Evolutionary conservation across 2,888 invertebrate species (phyloP), one percentile per base, ranked within the genome.

Genomic region (Caenorhabditis japonica): DNA sequence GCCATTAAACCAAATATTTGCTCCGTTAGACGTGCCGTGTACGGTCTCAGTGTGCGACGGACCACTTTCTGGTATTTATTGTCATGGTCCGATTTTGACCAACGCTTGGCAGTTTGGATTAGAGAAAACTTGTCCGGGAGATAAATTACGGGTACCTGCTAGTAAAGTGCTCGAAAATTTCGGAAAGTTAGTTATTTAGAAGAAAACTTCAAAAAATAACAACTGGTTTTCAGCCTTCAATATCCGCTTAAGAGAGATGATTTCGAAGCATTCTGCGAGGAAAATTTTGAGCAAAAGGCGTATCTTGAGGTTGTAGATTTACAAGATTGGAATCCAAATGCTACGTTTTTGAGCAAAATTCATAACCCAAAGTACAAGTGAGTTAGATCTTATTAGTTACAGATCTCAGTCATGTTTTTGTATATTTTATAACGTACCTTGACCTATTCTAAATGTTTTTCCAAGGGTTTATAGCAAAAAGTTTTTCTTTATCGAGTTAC

Each of bases 71-170:
- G 62, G 47, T 19, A 83, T 84, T 38, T 84, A 82, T 46, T 84
- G 84, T 44, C 56, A 64, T 21, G 81, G 81, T 12, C 38, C 52
- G 3, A 77, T 82, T 43, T 33, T 80, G 1, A 33, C 69, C 3
- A 53, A 69, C 13, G 23, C 80, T 4, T 82, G 77, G 77, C 61
- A 62, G 19, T 76, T 77, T 25, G 77, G 77, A 23, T 25, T 82
- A 4, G 66, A 83, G 51, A 66, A 72, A n/a, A 61, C 74, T 19
- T 84, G 84, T 56, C 84, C 84, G 1, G 84, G 84, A 2, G 59
- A 75, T 13, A 76, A 71, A 38, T 46, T 84, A 4, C 46, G 21
- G n/a, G 25, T 68, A 25, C 47, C 73, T 5, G 69, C 82, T 2
- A 46, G 71, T 15, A 39, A 39, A 1, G 82, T 84, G 1, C n/a